Evolutionary conservation across 37 sponge, comb jelly and placozoan genomes (phyloP), one percentile per base, ranked within the genome.

Genomic region (Haliclona indistincta): DNA sequence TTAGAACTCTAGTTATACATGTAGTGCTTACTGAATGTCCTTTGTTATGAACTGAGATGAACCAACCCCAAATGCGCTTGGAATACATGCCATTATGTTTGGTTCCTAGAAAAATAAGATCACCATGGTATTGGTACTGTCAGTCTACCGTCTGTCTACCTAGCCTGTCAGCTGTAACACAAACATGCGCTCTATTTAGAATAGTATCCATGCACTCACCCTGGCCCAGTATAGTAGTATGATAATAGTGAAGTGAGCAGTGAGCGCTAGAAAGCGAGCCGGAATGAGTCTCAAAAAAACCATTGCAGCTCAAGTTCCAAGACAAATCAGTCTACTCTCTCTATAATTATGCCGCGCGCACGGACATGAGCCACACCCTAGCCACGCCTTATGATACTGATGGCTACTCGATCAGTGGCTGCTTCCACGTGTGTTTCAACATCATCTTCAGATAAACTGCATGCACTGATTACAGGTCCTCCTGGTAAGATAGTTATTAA

Each of bases 221-320:
- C 93, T 78, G 15, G 85, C 79, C 87, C 85, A 92, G 77, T 74
- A 92, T 11, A 92, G 70, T 74, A 77, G 84, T 66, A 92, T 64
- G 47, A 70, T 92, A 39, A 88, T 49, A 23, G 88, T 85, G 30
- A 92, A 51, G 71, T 92, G 93, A n/a, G 89, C 93, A 1, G 74
- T 87, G 34, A 92, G 81, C 0, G 81, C 70, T 4, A 92, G 75
- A 71, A 92, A 92, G 23, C 93, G 81, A 11, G 88, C 75, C 3
- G 93, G 93, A 43, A 92, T 76, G 6, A 92, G 34, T 3, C 65
- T 66, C 17, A 77, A 67, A 7, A 79, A 40, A 44, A 78, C 79
- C 83, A 83, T 75, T 35, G 4, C 54, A 26, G 30, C 23, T n/a
- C n/a, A n/a, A n/a, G n/a, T n/a, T n/a, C n/a, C n/a, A n/a, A n/a